Evolutionary conservation across 2,888 invertebrate genomes (phyloP).

Genomic region (Rhamnusium bicolor): DNA sequence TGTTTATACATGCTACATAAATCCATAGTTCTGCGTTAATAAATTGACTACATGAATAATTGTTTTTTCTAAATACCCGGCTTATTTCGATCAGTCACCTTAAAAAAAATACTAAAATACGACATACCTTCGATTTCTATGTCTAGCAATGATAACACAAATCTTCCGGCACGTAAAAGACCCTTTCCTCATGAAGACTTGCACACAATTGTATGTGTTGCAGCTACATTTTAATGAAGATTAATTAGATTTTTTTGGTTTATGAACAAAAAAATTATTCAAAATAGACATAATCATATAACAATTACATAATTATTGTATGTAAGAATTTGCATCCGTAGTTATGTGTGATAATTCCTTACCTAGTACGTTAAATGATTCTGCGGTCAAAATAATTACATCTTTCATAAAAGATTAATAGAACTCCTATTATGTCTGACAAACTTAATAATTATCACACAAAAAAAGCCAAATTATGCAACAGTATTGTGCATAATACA

Average conservation of each 20-base stretch:
- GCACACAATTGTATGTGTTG: not conserved
- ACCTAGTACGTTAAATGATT: not conserved
- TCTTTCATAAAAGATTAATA: not conserved
- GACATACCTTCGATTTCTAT: not conserved
- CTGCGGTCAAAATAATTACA: not conserved
- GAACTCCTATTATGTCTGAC: not conserved
- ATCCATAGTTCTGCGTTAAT: no score
- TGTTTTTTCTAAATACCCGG: not conserved
- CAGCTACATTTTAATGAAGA: not conserved
- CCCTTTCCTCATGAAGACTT: not conserved
- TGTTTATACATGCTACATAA: no score
- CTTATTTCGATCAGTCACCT: not conserved
- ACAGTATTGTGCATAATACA: not conserved
- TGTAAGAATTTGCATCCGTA: not conserved
- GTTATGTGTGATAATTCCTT: not conserved
- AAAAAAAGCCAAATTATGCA: not conserved
- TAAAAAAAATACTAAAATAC: not conserved
- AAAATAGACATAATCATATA: not conserved
- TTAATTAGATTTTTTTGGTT: not conserved
- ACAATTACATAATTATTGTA: not conserved
- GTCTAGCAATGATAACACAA: not conserved
- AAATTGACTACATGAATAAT: not conserved
- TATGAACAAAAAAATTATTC: not conserved
- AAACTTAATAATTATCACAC: not conserved
- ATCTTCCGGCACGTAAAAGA: not conserved